Base-by-base conservation (phyloP, 30 jellyfish, hydroid and myxozoan genomes). In the Morbakka virulenta region DNA sequence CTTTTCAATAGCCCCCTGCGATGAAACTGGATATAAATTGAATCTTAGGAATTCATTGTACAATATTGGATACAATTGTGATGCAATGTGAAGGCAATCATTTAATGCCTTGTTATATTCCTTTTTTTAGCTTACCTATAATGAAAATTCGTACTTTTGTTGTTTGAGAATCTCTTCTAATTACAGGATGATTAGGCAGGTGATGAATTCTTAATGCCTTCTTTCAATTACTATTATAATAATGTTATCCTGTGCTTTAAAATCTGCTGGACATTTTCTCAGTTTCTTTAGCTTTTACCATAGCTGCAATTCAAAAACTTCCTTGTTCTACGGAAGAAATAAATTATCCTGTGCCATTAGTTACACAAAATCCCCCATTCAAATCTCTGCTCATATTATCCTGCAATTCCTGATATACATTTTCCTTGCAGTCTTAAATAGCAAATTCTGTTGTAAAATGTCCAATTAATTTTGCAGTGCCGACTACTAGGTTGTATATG, bases 111-210 rank as follows among this genome's bases (percentile, higher is more conserved):
- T 65, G 68, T n/a, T 9, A 32, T 32, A 28, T 32, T 65, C 41
- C 82, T 31, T 69, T n/a, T n/a, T n/a, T n/a, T n/a, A n/a, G n/a
- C n/a, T n/a, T n/a, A n/a, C n/a, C n/a, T n/a, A n/a, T n/a, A n/a
- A n/a, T 32, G 9, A 69, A 75, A 4, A 69, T 69, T 25, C 82
- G 21, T 34, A 69, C 4, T 76, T 69, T 69, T 11, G 82, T 69
- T 34, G n/a, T 75, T 28, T 35, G 68, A 9, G 35, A 35, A 9
- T 35, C 82, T 25, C 30, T 28, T 62, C 71, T 21, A 35, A 62
- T 28, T 1, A 77, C 83, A 32, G 82, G 62, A 30, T 62, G 88
- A 35, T 77, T 81, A 23, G 88, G 88, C 23, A 77, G 9, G 72
- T 77, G 31, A 36, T 36, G 73, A 11, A 70, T 52, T 6, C 74